Conservation (phyloP, 1,140 invertebrate genomes). For the Apocrypta bakeri region DNA sequence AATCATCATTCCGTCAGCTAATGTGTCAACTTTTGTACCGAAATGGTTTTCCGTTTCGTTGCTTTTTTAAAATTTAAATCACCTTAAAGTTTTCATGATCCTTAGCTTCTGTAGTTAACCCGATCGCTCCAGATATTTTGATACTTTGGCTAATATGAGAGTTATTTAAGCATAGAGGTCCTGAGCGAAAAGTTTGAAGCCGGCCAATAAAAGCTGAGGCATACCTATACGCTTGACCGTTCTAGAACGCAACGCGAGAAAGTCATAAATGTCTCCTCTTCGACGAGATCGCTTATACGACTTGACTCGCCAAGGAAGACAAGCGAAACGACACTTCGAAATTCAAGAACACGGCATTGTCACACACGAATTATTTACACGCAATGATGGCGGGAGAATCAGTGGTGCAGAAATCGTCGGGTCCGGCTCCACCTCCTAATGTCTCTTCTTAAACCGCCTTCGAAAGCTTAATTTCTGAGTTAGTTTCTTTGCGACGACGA, state of each 20-base stretch:
- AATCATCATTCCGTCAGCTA: too few species aligned
- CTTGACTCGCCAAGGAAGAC: neutral
- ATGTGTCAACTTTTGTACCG: too few species aligned
- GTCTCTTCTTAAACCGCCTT: neutral
- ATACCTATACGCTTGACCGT: neutral
- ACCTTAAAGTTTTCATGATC: too few species aligned
- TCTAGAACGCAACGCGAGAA: neutral
- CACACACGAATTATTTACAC: slow-evolving; percentile 13
- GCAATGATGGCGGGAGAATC: neutral
- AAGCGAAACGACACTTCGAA: neutral
- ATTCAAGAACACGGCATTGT: neutral
- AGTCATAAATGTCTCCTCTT: neutral
- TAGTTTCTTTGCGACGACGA: neutral
- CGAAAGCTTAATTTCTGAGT: slow-evolving; percentile 3
- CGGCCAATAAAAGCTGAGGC: neutral
- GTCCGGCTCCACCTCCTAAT: neutral
- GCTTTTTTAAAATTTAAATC: too few species aligned
- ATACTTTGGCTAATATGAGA: neutral
- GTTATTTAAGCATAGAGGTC: neutral
- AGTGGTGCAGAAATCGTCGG: neutral
- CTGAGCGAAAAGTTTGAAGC: neutral
- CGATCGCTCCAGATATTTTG: neutral
- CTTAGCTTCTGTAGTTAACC: too few species aligned
- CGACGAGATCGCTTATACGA: neutral
- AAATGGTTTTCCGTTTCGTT: too few species aligned